A percentile compares a stretch with the other conserved stretches of the same genome.
These are phyloP conservation scores for Actinopyga echinites DNA, from an alignment of 53 echinoderm and acorn worm genomes.

Conservation along the genomic window DNA sequence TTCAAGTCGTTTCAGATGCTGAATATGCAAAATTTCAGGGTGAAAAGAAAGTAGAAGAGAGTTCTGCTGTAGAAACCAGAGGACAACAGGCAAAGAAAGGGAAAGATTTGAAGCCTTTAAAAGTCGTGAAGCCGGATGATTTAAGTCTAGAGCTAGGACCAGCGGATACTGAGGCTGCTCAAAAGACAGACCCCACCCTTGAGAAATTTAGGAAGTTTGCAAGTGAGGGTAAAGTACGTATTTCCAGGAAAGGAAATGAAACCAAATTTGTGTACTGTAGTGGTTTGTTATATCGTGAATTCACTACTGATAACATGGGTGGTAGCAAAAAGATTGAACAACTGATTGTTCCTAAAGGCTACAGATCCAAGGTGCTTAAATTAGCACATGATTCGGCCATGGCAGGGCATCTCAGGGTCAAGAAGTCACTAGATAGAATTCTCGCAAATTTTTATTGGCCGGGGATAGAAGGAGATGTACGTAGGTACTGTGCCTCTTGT, in stretches of 20 bases:
- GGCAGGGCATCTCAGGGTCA: conserved; percentile 47
- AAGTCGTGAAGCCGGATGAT: neutral
- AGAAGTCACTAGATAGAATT: conserved; percentile 43
- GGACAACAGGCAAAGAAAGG: conserved; percentile 1
- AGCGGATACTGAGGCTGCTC: neutral
- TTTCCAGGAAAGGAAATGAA: neutral
- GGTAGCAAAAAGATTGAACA: conserved; percentile 13
- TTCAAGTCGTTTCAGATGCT: neutral
- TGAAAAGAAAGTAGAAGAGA: no score
- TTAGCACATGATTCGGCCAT: conserved; percentile 56
- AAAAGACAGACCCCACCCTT: neutral
- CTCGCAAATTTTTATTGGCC: conserved; percentile 52
- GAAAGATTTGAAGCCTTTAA: neutral
- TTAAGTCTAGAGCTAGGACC: neutral
- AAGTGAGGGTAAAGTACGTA: neutral
- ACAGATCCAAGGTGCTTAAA: conserved; percentile 24
- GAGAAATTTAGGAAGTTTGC: neutral
- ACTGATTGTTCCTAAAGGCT: conserved; percentile 43
- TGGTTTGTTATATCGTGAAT: neutral
- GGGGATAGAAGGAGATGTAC: conserved; percentile 44
- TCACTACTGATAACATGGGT: neutral
- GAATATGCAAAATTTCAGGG: no score
- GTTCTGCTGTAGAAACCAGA: neutral
- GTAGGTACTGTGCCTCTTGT: conserved; percentile 49
- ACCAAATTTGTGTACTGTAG: neutral